Evolutionary conservation across 2,797 vertebrate genomes (phyloP).

Genomic region (Clarias fuscus): DNA sequence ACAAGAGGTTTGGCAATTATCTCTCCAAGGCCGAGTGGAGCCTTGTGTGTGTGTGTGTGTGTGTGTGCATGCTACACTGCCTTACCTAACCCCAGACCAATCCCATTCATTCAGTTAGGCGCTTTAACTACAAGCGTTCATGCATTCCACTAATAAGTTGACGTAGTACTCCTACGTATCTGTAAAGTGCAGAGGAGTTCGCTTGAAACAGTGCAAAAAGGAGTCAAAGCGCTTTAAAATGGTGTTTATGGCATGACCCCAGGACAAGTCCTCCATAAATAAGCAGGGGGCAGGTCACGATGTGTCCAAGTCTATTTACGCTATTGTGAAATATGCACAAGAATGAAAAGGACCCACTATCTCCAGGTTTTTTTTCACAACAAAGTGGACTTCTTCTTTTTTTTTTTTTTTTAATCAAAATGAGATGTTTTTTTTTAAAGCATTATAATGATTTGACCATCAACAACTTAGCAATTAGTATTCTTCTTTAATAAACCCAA

Average conservation of each 20-base stretch:
- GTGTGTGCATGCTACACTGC: background rate
- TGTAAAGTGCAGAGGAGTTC: background rate
- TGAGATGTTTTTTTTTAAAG: background rate
- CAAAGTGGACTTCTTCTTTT: background rate
- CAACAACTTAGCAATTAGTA: background rate
- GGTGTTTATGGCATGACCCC: background rate
- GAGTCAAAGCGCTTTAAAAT: background rate
- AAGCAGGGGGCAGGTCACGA: background rate
- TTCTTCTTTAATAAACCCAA: background rate
- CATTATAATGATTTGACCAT: background rate
- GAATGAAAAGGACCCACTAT: background rate
- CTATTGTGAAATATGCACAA: background rate
- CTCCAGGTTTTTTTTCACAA: background rate
- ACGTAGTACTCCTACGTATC: background rate
- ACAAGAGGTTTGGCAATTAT: slow-evolving; percentile 66
- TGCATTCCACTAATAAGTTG: background rate
- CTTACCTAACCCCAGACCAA: background rate
- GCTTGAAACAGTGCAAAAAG: background rate
- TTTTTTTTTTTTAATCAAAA: background rate
- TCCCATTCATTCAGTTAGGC: background rate
- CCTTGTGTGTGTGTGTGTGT: background rate
- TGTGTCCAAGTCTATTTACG: background rate
- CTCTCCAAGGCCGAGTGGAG: slow-evolving; percentile 59
- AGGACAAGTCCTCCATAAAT: background rate
- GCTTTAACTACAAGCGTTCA: background rate